Evolutionary conservation across 2,888 invertebrate genomes (phyloP).

Genomic region (Rhyacophila evoluta): DNA sequence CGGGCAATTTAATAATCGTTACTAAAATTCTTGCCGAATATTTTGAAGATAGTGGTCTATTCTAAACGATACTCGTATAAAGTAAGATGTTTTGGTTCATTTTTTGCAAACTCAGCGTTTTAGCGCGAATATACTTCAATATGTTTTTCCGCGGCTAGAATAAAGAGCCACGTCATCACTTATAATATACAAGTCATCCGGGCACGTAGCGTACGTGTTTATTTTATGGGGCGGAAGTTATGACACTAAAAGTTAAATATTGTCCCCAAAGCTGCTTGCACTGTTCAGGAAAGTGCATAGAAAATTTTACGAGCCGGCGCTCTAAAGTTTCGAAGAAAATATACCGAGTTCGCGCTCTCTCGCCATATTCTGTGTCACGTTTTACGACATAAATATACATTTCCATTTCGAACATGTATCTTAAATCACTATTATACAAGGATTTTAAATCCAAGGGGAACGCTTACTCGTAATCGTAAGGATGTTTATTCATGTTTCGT

Average conservation of each 20-base stretch:
- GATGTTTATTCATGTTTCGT: too few relatives aligned
- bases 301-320: constrained; percentile 36
- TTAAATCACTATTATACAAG: background rate
- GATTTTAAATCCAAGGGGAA: background rate
- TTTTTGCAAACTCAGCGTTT: background rate
- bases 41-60: too few relatives aligned
- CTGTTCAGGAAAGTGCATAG: constrained; percentile 42
- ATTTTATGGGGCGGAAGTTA: constrained; percentile 42
- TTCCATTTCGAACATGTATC: background rate
- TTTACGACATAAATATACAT: constrained; percentile 9
- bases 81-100: too few relatives aligned
- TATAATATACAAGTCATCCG: background rate
- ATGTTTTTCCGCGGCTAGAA: background rate
- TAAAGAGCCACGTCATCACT: constrained; percentile 1
- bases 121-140: background rate
- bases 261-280: constrained; percentile 28
- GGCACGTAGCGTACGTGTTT: constrained; percentile 36
- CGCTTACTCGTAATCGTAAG: background rate
- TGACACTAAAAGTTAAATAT: constrained; percentile 34
- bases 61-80: too few relatives aligned
- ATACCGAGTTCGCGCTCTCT: background rate
- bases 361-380: constrained; percentile 21
- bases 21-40: too few relatives aligned
- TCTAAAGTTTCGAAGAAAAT: constrained; percentile 27
- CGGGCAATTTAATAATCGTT: too few relatives aligned